phyloP scores from a whole-genome alignment of 2,797 vertebrate species.

The Euphonia xanthogaster region DNA sequence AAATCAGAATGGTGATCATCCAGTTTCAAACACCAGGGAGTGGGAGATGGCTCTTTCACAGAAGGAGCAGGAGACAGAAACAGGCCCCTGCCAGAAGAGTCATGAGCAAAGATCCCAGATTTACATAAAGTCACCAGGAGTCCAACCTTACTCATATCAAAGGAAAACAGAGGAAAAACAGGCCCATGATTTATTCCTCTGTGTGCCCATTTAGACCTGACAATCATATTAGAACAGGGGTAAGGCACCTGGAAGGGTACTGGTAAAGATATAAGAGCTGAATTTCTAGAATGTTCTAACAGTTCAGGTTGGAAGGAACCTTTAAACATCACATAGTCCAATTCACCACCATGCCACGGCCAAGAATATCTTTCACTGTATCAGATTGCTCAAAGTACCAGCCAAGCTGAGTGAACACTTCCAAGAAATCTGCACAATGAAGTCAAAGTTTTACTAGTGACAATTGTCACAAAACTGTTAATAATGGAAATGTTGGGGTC shows the following conservation, averaged over 20 bases:
- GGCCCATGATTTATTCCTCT: not conserved
- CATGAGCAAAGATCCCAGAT: not conserved
- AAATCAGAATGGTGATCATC: not conserved
- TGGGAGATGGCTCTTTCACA: not conserved
- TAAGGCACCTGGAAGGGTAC: not conserved
- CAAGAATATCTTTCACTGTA: not conserved
- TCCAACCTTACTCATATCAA: not conserved
- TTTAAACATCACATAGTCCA: not conserved
- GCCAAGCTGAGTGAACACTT: not conserved
- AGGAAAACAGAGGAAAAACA: not conserved
- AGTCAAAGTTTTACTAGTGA: not conserved
- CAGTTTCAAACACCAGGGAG: not conserved
- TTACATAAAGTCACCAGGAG: not conserved
- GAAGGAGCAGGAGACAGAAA: not conserved
- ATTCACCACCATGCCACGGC: accelerated
- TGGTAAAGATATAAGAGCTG: not conserved
- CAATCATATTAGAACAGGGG: not conserved
- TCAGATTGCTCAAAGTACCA: not conserved
- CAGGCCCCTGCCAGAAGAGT: not conserved
- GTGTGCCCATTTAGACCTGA: not conserved
- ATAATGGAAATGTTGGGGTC: not conserved
- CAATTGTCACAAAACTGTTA: not conserved
- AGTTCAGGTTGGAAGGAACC: not conserved
- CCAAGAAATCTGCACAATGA: not conserved
- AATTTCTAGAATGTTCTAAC: not conserved